These are phyloP conservation scores for Acanthosepion esculentum DNA, from an alignment of 2,888 invertebrate genomes.

Conservation along the genomic window DNA sequence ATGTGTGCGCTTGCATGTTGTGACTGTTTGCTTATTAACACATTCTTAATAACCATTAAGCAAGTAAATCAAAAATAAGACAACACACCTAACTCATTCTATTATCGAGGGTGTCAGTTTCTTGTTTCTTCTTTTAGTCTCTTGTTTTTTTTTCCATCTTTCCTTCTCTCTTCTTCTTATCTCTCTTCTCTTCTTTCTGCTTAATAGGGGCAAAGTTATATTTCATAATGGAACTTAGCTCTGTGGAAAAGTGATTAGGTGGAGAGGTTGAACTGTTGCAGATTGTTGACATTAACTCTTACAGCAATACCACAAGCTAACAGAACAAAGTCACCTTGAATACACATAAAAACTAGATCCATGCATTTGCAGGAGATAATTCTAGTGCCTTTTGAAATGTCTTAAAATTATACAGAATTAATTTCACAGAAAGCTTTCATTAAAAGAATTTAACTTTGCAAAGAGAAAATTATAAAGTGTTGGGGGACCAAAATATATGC, in stretches of 20 bases:
- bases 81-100: background rate
- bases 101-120: background rate
- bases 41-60: background rate
- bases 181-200: background rate
- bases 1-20: background rate
- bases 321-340: background rate
- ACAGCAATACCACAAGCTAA: background rate
- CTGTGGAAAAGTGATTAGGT: no score
- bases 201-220: no score
- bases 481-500: no score
- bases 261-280: background rate
- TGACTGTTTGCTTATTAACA: conserved; percentile 33
- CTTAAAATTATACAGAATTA: no score
- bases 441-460: no score
- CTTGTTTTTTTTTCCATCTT: background rate
- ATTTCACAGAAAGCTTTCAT: no score
- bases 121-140: background rate
- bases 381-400: no score
- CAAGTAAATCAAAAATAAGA: background rate
- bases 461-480: no score
- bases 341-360: background rate
- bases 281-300: background rate
- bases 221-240: background rate
- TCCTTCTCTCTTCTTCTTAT: background rate
- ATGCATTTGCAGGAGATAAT: no score